Base-by-base conservation (phyloP, 2,113 vertebrate species). In the Thamnaconus septentrionalis region DNA sequence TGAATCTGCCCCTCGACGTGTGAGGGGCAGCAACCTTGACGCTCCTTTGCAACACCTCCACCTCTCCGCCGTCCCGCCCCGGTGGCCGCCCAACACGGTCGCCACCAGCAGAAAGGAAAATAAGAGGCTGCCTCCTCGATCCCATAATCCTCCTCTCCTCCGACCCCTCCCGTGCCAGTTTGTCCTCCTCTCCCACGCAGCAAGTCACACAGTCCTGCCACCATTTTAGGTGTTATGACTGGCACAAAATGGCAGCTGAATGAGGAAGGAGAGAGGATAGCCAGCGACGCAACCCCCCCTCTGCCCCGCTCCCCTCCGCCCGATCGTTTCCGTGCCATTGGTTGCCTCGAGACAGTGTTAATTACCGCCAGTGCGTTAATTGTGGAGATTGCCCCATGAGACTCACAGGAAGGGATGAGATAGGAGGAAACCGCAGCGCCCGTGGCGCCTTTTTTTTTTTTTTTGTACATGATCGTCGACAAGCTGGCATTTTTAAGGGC, bases 241-340 rank as follows among this genome's bases (percentile, higher is more conserved):
- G 88, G 89, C 89, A 91, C 87, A 89, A 91, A 91, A 91, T 91
- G 90, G 90, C 87, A 91, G 90, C 87, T 79, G 78, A 76, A 58
- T 45, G 53, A 59, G 68, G 54, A 31, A 31, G 45, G 72, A 79
- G 77, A 49, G 56, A 69, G 58, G 78, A 80, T 68, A 78, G 74
- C 71, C 69, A 56, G 61, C 48, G 67, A 75, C 59, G 61, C 76
- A 59, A 71, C 71, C 81, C 88, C 88, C 88, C 77, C 70, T 64
- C 64, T 66, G 52, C 6, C 52, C 77, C 74, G 73, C 72, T 82
- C 78, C 82, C 75, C 60, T n/a, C 48, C 48, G 5, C 76, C 60
- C 50, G 45, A 68, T 79, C 56, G 59, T 87, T 87, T 86, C 82
- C 71, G 77, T 70, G 70, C 84, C 81, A 81, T 82, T 79, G 83